Evolutionary conservation across 2,888 invertebrate genomes (phyloP).

Genomic region (Tridacna crocea): DNA sequence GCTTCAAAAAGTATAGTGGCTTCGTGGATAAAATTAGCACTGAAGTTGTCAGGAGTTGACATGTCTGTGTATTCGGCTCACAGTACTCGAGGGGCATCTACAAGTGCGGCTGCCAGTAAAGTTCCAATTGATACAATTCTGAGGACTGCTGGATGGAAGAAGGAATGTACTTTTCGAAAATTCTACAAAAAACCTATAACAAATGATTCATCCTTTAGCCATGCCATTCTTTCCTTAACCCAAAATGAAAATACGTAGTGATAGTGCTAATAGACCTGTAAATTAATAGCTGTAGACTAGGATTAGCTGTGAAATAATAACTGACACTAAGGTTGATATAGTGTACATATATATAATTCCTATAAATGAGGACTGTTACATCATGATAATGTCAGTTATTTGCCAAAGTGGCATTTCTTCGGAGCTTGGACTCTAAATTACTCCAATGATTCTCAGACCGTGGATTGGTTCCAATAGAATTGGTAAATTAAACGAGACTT

Average conservation of each 20-base stretch:
- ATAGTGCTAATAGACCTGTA: too few species aligned
- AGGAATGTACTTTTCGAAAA: constrained; percentile 11
- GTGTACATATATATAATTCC: too few species aligned
- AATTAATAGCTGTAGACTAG: too few species aligned
- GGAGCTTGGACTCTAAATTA: neutral
- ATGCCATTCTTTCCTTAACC: too few species aligned
- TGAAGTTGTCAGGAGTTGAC: constrained; percentile 24
- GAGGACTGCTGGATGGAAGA: neutral
- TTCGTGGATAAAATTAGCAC: constrained; percentile 17
- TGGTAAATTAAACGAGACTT: neutral
- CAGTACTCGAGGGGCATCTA: constrained; percentile 11
- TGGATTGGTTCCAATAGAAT: neutral
- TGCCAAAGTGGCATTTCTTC: neutral
- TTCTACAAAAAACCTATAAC: constrained; percentile 13
- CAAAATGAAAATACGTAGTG: too few species aligned
- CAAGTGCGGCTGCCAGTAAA: constrained; percentile 2
- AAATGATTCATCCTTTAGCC: neutral
- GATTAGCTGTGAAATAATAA: too few species aligned
- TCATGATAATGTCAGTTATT: too few species aligned
- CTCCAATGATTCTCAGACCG: neutral
- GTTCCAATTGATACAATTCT: neutral
- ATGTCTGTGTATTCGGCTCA: constrained; percentile 15
- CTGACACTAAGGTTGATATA: too few species aligned
- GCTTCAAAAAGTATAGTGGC: constrained; percentile 12
- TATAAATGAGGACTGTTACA: too few species aligned